These are phyloP conservation scores for Dinocampus coccinellae DNA, from an alignment of 2,888 invertebrate genomes.

Conservation along the genomic window DNA sequence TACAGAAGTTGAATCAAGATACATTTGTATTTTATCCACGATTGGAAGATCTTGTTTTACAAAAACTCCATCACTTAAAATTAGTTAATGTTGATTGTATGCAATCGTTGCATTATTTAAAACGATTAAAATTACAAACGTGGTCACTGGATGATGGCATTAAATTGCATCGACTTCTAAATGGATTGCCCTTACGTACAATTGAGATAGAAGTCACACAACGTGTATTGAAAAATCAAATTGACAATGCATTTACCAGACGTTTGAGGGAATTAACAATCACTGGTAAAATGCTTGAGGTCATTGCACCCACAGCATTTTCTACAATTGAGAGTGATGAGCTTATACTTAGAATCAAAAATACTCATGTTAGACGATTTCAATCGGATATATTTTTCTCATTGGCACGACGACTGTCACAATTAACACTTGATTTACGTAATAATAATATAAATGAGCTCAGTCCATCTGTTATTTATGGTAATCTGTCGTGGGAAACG, in stretches of 20 bases:
- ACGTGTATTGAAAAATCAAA: constrained; percentile 79
- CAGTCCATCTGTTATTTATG: constrained; percentile 88
- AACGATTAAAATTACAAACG: constrained; percentile 79
- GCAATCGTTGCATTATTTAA: constrained; percentile 79
- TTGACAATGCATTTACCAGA: constrained; percentile 82
- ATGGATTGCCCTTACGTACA: constrained; percentile 80
- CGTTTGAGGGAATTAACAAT: constrained; percentile 86
- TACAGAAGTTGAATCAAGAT: constrained; percentile 78
- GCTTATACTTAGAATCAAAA: constrained; percentile 81
- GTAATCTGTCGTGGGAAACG: constrained; percentile 89
- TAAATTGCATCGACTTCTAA: constrained; percentile 80
- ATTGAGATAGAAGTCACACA: constrained; percentile 84
- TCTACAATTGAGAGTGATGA: constrained; percentile 82
- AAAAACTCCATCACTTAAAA: constrained; percentile 80
- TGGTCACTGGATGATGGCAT: constrained; percentile 83
- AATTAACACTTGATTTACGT: constrained; percentile 86
- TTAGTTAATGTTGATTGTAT: constrained; percentile 80
- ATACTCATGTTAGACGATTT: constrained; percentile 83
- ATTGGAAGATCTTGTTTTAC: constrained; percentile 81
- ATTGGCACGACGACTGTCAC: constrained; percentile 80
- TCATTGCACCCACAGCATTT: constrained; percentile 84
- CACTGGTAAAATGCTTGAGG: constrained; percentile 80
- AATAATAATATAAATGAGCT: constrained; percentile 86
- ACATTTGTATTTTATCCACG: constrained; percentile 80
- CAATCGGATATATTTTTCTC: constrained; percentile 85